Evolutionary conservation across 2,113 vertebrate species (phyloP).

Genomic region (Vombatus ursinus): DNA sequence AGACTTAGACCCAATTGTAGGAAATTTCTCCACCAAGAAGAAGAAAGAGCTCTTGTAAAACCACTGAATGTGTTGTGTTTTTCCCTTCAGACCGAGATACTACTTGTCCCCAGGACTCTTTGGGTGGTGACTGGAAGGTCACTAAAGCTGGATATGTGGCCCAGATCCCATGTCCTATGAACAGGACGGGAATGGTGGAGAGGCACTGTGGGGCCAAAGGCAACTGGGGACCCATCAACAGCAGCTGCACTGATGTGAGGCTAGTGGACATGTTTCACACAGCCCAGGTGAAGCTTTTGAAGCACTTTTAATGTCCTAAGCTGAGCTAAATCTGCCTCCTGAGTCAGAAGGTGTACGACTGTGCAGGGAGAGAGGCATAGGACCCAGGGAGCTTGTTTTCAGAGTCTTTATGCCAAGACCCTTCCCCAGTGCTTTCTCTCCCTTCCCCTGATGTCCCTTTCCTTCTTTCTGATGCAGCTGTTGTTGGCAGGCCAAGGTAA

Average conservation of each 20-base stretch:
- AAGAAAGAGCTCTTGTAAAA: neutral
- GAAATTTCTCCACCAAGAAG: neutral
- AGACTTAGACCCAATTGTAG: neutral
- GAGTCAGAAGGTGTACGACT: neutral
- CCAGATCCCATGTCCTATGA: constrained; percentile 53
- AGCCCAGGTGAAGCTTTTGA: constrained; percentile 61
- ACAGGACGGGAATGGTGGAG: constrained; percentile 50
- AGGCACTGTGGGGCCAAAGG: constrained; percentile 60
- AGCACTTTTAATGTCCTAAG: neutral
- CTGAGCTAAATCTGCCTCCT: neutral
- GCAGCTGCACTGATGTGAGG: constrained; percentile 48
- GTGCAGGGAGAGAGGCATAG: neutral
- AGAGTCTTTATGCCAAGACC: neutral
- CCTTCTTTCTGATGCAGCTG: constrained; percentile 58
- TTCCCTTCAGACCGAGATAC: constrained; percentile 62
- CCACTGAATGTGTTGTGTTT: neutral
- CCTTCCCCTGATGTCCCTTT: fast-evolving
- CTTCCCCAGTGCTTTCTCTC: neutral
- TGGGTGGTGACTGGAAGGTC: constrained; percentile 55
- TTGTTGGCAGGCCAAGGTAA: constrained; percentile 72
- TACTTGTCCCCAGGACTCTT: constrained; percentile 62
- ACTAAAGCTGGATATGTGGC: constrained; percentile 74
- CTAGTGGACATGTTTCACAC: constrained; percentile 47
- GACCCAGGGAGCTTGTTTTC: neutral
- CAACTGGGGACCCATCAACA: constrained; percentile 56